These are phyloP conservation scores for Halyomorpha halys DNA, from an alignment of 1,140 invertebrate species.

Conservation along the genomic window DNA sequence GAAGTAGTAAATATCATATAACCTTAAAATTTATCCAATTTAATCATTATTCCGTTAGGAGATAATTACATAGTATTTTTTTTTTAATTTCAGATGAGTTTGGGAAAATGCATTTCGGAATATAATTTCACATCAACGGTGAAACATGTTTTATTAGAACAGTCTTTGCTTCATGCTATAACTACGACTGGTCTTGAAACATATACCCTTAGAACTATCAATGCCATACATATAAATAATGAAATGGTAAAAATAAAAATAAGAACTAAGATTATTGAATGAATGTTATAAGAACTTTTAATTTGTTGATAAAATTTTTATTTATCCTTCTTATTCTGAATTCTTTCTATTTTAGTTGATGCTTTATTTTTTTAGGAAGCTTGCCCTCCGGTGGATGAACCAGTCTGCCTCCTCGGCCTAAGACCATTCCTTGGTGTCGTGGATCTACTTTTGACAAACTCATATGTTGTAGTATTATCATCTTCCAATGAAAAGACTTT, in stretches of 20 bases:
- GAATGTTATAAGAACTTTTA: not conserved
- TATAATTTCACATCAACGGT: slow-evolving; percentile 64
- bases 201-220: slow-evolving; percentile 56
- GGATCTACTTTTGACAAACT: slow-evolving; percentile 48
- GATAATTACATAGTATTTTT: not conserved
- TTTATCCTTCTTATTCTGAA: not conserved
- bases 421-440: slow-evolving; percentile 62
- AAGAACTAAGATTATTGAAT: not conserved
- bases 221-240: slow-evolving; percentile 34
- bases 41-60: not conserved
- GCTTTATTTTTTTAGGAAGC: slow-evolving; percentile 36
- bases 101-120: slow-evolving; percentile 31
- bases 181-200: slow-evolving; percentile 68
- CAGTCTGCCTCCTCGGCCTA: slow-evolving; percentile 59
- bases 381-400: slow-evolving; percentile 47
- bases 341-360: not conserved
- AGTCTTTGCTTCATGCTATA: slow-evolving; percentile 58
- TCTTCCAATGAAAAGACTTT: slow-evolving; percentile 44
- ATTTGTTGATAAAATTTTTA: no score
- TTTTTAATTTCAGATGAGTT: slow-evolving; percentile 30
- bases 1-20: slow-evolving; percentile 27
- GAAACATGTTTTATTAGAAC: slow-evolving; percentile 51
- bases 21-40: not conserved
- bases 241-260: slow-evolving; percentile 9
- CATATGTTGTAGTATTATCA: slow-evolving; percentile 52